phyloP scores from a whole-genome alignment of 2,888 invertebrate genomes.

The Ceramica pisi region DNA sequence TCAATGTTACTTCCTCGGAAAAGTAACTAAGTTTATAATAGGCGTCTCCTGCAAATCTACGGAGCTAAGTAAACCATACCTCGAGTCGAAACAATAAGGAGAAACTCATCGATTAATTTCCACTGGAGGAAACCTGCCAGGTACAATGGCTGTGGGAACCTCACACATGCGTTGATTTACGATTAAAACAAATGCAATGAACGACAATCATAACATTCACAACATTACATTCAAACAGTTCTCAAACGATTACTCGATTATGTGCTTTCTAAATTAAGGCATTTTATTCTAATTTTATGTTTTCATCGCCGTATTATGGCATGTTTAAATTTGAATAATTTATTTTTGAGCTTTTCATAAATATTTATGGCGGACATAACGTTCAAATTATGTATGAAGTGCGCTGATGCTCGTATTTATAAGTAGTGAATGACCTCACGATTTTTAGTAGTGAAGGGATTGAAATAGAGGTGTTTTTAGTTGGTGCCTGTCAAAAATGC shows the following conservation, averaged over 20 bases:
- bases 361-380: constrained; percentile 41
- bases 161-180: constrained; percentile 42
- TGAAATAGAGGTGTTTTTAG: neutral
- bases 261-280: constrained; percentile 45
- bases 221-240: constrained; percentile 7
- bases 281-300: constrained; percentile 30
- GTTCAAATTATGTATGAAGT: constrained; percentile 41
- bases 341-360: constrained; percentile 25
- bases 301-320: constrained; percentile 33
- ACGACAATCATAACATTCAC: constrained; percentile 30
- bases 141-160: constrained; percentile 79
- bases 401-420: constrained; percentile 14
- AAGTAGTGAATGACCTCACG: constrained; percentile 21
- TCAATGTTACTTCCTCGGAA: constrained; percentile 29
- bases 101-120: constrained; percentile 83
- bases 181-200: constrained; percentile 54
- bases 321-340: constrained; percentile 48
- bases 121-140: constrained; percentile 73
- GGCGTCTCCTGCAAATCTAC: constrained; percentile 43
- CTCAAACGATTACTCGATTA: constrained; percentile 33
- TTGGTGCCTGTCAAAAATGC: neutral
- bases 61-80: constrained; percentile 58
- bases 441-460: neutral
- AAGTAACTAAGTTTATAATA: constrained; percentile 32
- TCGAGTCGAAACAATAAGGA: constrained; percentile 77